Percentiles rank a stretch among this genome's conserved stretches.
phyloP scores from a whole-genome alignment of 2,888 invertebrate species.

The Melitaea athalia region DNA sequence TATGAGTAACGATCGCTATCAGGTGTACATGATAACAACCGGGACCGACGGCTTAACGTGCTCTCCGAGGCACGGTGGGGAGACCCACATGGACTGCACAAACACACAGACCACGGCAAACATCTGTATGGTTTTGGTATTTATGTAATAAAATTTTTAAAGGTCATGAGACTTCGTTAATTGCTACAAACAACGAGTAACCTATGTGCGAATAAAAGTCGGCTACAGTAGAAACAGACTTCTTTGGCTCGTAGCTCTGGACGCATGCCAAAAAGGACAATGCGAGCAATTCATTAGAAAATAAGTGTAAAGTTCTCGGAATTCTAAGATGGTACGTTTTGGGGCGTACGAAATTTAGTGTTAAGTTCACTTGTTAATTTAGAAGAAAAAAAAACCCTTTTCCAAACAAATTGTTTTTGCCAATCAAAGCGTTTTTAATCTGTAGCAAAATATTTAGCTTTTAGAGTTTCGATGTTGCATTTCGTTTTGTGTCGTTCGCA shows the following conservation, averaged over 20 bases:
- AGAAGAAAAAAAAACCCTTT: neutral
- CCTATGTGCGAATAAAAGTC: conserved; percentile 31
- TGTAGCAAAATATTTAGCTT: conserved; percentile 8
- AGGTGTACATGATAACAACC: too few relatives aligned
- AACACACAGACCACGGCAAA: too few relatives aligned
- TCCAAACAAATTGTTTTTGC: conserved; percentile 9
- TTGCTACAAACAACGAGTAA: conserved; percentile 27
- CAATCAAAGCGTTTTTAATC: conserved; percentile 21
- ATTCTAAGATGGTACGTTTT: conserved; percentile 27
- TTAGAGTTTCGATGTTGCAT: conserved; percentile 1
- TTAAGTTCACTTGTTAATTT: neutral
- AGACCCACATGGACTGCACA: too few relatives aligned
- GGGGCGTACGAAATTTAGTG: conserved; percentile 5
- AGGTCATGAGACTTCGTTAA: conserved; percentile 25
- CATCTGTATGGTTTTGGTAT: too few relatives aligned
- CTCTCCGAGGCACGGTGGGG: too few relatives aligned
- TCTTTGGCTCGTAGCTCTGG: conserved; percentile 36
- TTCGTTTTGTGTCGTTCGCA: conserved; percentile 3
- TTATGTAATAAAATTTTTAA: too few relatives aligned
- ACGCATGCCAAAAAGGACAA: conserved; percentile 38
- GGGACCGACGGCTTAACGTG: too few relatives aligned
- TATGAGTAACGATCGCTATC: too few relatives aligned
- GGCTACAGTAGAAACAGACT: conserved; percentile 30
- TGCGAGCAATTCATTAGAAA: conserved; percentile 33
- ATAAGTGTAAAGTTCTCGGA: conserved; percentile 32